A percentile compares a stretch with the other conserved stretches of the same genome.
Conservation (phyloP, 2,888 invertebrate species). For the Sminthurides aquaticus region DNA sequence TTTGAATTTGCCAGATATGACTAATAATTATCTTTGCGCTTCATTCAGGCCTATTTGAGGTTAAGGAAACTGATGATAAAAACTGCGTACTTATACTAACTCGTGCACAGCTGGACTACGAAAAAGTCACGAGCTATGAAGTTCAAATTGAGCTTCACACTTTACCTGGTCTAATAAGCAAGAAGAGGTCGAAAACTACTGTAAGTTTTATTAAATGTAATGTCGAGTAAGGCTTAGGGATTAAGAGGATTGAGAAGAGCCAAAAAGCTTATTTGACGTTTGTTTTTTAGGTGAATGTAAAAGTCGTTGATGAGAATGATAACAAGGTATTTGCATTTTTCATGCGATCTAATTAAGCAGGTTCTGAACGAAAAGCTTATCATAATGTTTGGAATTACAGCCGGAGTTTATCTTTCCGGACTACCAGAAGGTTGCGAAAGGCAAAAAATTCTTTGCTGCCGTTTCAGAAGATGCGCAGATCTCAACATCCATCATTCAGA, state of each 20-base stretch:
- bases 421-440: constrained; percentile 53
- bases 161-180: constrained; percentile 70
- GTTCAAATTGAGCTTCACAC: constrained; percentile 71
- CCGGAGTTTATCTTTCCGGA: constrained; percentile 72
- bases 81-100: constrained; percentile 74
- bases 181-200: constrained; percentile 62
- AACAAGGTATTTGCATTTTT: constrained; percentile 52
- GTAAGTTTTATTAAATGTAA: constrained; percentile 43
- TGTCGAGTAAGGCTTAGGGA: background rate
- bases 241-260: background rate
- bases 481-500: constrained; percentile 68
- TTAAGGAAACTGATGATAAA: constrained; percentile 66
- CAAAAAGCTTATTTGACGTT: constrained; percentile 2
- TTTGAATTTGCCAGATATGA: no score
- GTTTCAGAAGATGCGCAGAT: constrained; percentile 63
- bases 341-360: background rate
- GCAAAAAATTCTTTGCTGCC: constrained; percentile 68
- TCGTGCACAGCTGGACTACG: constrained; percentile 61
- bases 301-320: constrained; percentile 81
- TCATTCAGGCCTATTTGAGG: constrained; percentile 59
- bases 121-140: constrained; percentile 53
- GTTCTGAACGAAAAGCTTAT: no score
- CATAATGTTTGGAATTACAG: background rate
- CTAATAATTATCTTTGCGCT: constrained; percentile 11
- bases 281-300: constrained; percentile 59